Evolutionary conservation across 2,888 invertebrate species (phyloP), one percentile per base, ranked within the genome.

Genomic region (Hyposoter dolosus): DNA sequence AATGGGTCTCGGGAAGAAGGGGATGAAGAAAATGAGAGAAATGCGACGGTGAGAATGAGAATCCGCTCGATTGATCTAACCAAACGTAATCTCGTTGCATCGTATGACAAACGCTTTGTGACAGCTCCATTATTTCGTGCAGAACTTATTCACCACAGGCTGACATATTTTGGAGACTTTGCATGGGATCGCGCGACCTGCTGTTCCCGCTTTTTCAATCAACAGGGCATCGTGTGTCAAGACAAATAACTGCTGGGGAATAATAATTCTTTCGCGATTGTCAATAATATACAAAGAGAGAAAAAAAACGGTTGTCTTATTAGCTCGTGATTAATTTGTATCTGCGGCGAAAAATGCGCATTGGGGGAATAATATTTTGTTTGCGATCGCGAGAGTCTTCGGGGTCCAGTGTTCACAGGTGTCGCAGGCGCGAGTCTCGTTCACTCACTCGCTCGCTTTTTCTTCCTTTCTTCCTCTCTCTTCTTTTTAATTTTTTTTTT

Each of bases 111-210:
- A 74, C 40, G 28, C 28, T 66, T 47, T 56, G 53, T 84, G 86
- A 86, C 86, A 84, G 86, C 79, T 84, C 76, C 75, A 86, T 86
- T 86, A 86, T 86, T 83, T 86, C 82, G 3, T 0, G 10, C 5
- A 7, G 10, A 40, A 35, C 7, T 0, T 40, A 40, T 76, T 78
- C 9, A 43, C 75, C 23, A 43, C 45, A 72, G 15, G 45, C 40
- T 28, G 28, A 28, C 19, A n/a, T 15, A 4, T n/a, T 32, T 66
- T 28, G 10, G 32, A 28, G 17, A 9, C 10, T 53, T n/a, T 53
- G 40, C 28, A 65, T 74, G 50, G 76, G 65, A 72, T n/a, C n/a
- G 10, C 60, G 60, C 53, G 47, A 47, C 56, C 28, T 43, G 40
- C 72, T 74, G 68, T 12, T 12, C 40, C 56, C 35, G 43, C 66